phyloP scores from a whole-genome alignment of 2,888 invertebrate species.

The Abrostola tripartita region DNA sequence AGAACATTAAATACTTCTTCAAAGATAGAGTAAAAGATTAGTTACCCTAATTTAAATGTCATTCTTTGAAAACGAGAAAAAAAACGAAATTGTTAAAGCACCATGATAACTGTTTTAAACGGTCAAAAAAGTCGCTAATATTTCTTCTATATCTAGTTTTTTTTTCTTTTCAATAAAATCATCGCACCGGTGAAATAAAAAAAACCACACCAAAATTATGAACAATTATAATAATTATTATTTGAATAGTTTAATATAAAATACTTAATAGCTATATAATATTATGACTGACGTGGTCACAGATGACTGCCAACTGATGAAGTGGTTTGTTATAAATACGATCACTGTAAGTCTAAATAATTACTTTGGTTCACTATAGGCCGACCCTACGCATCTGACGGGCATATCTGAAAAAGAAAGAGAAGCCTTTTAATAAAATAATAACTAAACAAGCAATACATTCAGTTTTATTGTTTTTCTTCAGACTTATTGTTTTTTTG shows the following conservation, averaged over 20 bases:
- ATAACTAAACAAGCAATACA: too few relatives aligned
- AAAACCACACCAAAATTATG: neutral
- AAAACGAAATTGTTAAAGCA: too few relatives aligned
- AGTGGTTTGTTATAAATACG: slow-evolving; percentile 43
- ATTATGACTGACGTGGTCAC: slow-evolving; percentile 42
- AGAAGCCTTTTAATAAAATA: neutral
- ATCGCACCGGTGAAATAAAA: neutral
- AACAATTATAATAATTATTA: slow-evolving; percentile 16
- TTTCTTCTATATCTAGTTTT: too few relatives aligned
- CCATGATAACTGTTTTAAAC: too few relatives aligned
- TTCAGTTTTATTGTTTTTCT: too few relatives aligned
- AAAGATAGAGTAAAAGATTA: too few relatives aligned
- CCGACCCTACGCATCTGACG: slow-evolving; percentile 29
- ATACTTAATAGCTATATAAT: slow-evolving; percentile 21
- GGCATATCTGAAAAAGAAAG: slow-evolving; percentile 39
- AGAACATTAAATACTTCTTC: too few relatives aligned
- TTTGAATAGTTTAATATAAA: slow-evolving; percentile 36
- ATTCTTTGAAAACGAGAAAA: too few relatives aligned
- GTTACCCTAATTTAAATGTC: too few relatives aligned
- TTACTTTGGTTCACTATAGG: slow-evolving; percentile 62
- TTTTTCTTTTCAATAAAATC: too few relatives aligned
- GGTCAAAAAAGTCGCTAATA: too few relatives aligned
- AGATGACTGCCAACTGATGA: slow-evolving; percentile 8
- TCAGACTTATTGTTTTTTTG: too few relatives aligned
- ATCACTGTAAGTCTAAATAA: slow-evolving; percentile 39